A percentile compares a stretch with the other conserved stretches of the same genome.
phyloP scores from a whole-genome alignment of 2,797 vertebrate genomes.

The Enteromius fasciolatus region DNA sequence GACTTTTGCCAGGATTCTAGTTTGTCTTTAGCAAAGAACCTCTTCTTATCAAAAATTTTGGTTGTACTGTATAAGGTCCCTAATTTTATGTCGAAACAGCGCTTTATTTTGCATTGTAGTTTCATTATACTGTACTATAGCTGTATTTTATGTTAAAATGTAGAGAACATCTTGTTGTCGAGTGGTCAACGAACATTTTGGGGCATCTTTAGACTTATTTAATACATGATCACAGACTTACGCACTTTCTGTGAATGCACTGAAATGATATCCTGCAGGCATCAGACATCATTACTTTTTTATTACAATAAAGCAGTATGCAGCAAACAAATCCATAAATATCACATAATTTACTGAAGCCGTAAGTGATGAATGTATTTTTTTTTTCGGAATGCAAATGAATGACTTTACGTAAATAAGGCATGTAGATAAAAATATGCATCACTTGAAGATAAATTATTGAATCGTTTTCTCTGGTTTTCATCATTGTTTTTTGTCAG shows the following conservation, averaged over 20 bases:
- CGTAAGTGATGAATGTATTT: neutral
- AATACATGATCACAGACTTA: neutral
- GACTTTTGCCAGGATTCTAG: no score
- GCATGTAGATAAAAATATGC: neutral
- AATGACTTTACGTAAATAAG: neutral
- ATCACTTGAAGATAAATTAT: neutral
- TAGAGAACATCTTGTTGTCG: neutral
- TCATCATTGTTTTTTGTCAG: neutral
- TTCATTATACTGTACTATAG: neutral
- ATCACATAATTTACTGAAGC: neutral
- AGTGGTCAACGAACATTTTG: neutral
- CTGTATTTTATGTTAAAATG: neutral
- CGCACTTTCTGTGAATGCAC: neutral
- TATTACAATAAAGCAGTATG: constrained; percentile 1
- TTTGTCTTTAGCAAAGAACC: neutral
- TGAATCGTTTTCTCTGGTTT: neutral
- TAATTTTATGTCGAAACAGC: neutral
- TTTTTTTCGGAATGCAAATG: neutral
- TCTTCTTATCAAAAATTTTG: neutral
- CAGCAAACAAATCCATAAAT: constrained; percentile 3
- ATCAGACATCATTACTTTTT: constrained; percentile 1
- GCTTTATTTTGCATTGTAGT: neutral
- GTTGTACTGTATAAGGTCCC: neutral
- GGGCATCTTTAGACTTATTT: constrained; percentile 7
- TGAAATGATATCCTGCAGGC: neutral